Evolutionary conservation across 2,888 invertebrate species (phyloP).

Genomic region (Marasmarcha lunaedactyla): DNA sequence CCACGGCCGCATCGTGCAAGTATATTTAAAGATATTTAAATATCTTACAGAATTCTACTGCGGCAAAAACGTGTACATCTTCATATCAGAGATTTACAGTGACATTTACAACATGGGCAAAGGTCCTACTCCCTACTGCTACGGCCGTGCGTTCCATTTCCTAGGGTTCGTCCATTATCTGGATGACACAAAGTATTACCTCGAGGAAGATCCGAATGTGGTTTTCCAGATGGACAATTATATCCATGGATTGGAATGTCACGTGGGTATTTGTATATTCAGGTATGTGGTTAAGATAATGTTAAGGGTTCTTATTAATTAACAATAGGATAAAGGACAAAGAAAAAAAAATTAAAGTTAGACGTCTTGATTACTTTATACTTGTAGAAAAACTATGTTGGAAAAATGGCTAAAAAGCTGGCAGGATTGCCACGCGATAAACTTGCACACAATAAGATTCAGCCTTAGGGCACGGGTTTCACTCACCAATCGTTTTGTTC

Average conservation of each 20-base stretch:
- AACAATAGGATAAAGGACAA: background rate
- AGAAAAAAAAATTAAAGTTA: background rate
- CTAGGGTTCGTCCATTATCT: conserved; percentile 50
- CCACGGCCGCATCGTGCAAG: too few relatives aligned
- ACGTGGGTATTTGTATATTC: conserved; percentile 46
- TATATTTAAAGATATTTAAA: too few relatives aligned
- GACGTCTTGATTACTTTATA: too few relatives aligned
- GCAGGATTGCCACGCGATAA: too few relatives aligned
- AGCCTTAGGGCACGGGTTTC: too few relatives aligned
- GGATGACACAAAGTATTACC: conserved; percentile 44
- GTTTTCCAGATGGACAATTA: conserved; percentile 51
- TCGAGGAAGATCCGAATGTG: conserved; percentile 49
- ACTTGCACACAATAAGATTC: too few relatives aligned
- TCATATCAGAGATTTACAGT: conserved; percentile 51
- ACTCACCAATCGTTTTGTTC: too few relatives aligned
- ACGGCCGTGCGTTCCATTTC: conserved; percentile 46
- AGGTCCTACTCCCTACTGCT: conserved; percentile 43
- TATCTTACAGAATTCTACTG: conserved; percentile 51
- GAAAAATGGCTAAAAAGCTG: too few relatives aligned
- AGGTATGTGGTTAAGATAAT: conserved; percentile 27
- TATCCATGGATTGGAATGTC: conserved; percentile 54
- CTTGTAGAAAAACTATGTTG: too few relatives aligned
- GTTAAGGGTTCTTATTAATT: too few relatives aligned
- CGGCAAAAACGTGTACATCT: conserved; percentile 53
- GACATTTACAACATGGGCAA: conserved; percentile 55